Percentiles rank a stretch among this genome's conserved stretches.
These are phyloP conservation scores for Sminthurides aquaticus DNA, from an alignment of 2,888 invertebrate genomes.

Conservation along the genomic window DNA sequence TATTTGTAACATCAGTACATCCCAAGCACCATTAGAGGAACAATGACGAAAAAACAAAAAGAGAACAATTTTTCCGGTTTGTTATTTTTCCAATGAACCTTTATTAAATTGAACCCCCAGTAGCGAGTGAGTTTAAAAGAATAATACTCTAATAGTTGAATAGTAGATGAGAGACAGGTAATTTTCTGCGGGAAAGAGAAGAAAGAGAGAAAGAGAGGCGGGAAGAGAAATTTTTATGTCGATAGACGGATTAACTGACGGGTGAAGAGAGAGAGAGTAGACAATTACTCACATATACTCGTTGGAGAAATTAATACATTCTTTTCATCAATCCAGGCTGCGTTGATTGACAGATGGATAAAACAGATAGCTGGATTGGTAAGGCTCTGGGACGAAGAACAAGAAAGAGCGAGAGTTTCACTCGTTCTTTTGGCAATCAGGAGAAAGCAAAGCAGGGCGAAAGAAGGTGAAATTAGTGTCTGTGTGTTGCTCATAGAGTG, in stretches of 20 bases:
- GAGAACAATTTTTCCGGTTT: conserved; percentile 18
- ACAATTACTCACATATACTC: no score
- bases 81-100: conserved; percentile 23
- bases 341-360: no score
- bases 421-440: conserved; percentile 4
- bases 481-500: no score
- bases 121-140: conserved; percentile 16
- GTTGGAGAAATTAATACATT: no score
- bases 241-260: neutral
- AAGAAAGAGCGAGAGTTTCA: neutral
- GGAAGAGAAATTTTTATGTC: neutral
- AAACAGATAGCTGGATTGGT: neutral
- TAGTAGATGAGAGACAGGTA: neutral
- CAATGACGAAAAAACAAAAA: conserved; percentile 18
- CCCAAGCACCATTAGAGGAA: conserved; percentile 15
- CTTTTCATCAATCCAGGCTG: no score
- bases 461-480: no score
- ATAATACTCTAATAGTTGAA: neutral
- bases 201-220: neutral
- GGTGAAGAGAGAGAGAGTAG: neutral
- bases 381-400: neutral
- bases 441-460: no score
- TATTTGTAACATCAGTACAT: neutral
- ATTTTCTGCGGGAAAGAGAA: neutral
- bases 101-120: conserved; percentile 19